A percentile compares a stretch with the other conserved stretches of the same genome.
Evolutionary conservation across 2,113 vertebrate genomes (phyloP).

Genomic region (Protobothrops mucrosquamatus): DNA sequence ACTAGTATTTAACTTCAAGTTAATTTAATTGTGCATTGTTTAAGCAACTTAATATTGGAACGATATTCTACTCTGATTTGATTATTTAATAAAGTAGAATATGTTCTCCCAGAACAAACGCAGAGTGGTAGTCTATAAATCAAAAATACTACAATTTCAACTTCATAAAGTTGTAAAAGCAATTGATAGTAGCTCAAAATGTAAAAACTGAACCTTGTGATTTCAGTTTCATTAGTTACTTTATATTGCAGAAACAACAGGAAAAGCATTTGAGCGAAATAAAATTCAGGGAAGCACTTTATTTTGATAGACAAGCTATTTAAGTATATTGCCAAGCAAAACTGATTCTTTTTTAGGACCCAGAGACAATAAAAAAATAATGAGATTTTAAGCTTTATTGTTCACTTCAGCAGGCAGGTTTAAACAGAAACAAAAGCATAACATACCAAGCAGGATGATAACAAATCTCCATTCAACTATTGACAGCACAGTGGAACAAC

Average conservation of each 20-base stretch:
- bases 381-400: background rate
- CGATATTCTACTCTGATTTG: background rate
- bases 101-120: background rate
- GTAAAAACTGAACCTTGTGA: background rate
- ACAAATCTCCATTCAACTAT: background rate
- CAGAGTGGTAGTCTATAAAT: background rate
- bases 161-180: background rate
- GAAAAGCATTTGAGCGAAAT: background rate
- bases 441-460: background rate
- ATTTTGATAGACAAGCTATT: constrained; percentile 16
- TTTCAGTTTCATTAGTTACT: background rate
- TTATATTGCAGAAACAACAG: background rate
- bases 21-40: background rate
- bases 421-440: background rate
- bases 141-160: background rate
- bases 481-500: background rate
- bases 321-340: background rate
- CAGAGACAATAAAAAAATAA: background rate
- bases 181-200: background rate
- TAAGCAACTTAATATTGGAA: background rate
- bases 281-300: constrained; percentile 1
- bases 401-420: background rate
- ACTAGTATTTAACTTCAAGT: background rate
- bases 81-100: background rate
- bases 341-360: background rate